Evolutionary conservation across 2,113 vertebrate genomes (phyloP).

Genomic region (Xiphias gladius): DNA sequence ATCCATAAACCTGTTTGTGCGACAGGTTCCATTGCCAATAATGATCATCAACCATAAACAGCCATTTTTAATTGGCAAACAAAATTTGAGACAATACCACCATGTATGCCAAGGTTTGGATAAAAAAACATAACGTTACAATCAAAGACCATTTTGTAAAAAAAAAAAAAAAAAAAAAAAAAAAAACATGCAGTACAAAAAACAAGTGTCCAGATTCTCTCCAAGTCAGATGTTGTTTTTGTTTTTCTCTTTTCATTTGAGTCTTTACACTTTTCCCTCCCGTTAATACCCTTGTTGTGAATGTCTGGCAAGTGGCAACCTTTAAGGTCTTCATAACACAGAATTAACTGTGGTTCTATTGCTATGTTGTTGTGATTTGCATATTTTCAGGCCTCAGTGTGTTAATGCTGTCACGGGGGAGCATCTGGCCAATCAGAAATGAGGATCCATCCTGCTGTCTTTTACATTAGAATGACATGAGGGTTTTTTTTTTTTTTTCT

Average conservation of each 20-base stretch:
- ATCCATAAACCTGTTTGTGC: constrained; percentile 88
- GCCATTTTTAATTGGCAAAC: constrained; percentile 91
- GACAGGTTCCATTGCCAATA: constrained; percentile 84
- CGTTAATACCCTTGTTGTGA: constrained; percentile 85
- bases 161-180: constrained; percentile 55
- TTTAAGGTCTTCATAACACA: constrained; percentile 84
- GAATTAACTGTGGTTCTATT: constrained; percentile 90
- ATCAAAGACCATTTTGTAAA: constrained; percentile 89
- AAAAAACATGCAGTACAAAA: constrained; percentile 82
- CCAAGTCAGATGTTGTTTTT: constrained; percentile 82
- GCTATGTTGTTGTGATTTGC: constrained; percentile 94
- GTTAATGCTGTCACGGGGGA: constrained; percentile 43
- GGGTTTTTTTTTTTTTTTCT: not conserved
- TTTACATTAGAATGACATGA: not conserved
- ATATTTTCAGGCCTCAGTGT: constrained; percentile 89
- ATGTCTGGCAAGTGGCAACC: constrained; percentile 97
- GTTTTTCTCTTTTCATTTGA: constrained; percentile 83
- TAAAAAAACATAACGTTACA: constrained; percentile 73
- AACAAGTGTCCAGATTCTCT: constrained; percentile 93
- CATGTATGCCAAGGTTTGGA: constrained; percentile 99
- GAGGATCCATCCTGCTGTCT: constrained; percentile 43
- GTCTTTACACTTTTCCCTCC: constrained; percentile 73
- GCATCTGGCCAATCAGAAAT: constrained; percentile 81
- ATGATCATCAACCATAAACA: constrained; percentile 84
- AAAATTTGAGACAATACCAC: constrained; percentile 87